Evolutionary conservation across 2,888 invertebrate genomes (phyloP).

Genomic region (Allophyes oxyacanthae): DNA sequence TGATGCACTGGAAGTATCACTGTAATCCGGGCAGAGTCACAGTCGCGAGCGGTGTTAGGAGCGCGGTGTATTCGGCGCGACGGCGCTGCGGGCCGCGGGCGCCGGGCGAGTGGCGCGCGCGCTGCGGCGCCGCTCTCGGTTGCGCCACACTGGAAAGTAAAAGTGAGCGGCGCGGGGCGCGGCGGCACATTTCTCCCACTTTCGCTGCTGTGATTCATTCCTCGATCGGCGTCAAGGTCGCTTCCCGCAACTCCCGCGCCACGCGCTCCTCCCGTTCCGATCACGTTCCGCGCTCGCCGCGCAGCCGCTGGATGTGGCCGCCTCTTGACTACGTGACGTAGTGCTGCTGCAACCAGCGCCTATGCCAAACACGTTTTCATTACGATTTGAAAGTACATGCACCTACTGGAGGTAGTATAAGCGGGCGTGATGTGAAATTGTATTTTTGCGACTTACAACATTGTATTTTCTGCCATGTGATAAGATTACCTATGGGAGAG

Average conservation of each 20-base stretch:
- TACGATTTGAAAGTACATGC: slow-evolving; percentile 48
- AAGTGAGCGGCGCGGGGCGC: slow-evolving; percentile 87
- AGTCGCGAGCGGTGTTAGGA: slow-evolving; percentile 69
- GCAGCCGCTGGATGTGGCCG: slow-evolving; percentile 46
- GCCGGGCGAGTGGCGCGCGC: slow-evolving; percentile 88
- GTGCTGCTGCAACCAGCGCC: slow-evolving; percentile 37
- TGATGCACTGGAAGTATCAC: slow-evolving; percentile 82
- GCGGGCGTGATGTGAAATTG: slow-evolving; percentile 47
- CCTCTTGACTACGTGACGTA: slow-evolving; percentile 44
- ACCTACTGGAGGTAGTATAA: slow-evolving; percentile 35
- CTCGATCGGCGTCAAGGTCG: slow-evolving; percentile 81
- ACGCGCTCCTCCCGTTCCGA: slow-evolving; percentile 63
- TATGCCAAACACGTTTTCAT: slow-evolving; percentile 45
- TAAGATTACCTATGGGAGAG: slow-evolving; percentile 41
- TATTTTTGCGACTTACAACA: slow-evolving; percentile 49
- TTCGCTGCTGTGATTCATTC: slow-evolving; percentile 87
- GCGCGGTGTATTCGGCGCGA: slow-evolving; percentile 79
- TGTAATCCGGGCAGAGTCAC: slow-evolving; percentile 86
- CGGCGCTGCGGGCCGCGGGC: slow-evolving; percentile 88
- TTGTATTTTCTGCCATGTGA: slow-evolving; percentile 26
- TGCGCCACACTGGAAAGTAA: slow-evolving; percentile 89
- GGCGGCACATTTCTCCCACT: slow-evolving; percentile 88
- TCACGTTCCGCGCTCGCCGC: slow-evolving; percentile 48
- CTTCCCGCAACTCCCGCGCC: slow-evolving; percentile 81
- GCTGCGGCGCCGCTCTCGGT: slow-evolving; percentile 81